These are phyloP conservation scores for Drosophila nigromelanica DNA, from an alignment of 1,140 invertebrate species.

Conservation along the genomic window DNA sequence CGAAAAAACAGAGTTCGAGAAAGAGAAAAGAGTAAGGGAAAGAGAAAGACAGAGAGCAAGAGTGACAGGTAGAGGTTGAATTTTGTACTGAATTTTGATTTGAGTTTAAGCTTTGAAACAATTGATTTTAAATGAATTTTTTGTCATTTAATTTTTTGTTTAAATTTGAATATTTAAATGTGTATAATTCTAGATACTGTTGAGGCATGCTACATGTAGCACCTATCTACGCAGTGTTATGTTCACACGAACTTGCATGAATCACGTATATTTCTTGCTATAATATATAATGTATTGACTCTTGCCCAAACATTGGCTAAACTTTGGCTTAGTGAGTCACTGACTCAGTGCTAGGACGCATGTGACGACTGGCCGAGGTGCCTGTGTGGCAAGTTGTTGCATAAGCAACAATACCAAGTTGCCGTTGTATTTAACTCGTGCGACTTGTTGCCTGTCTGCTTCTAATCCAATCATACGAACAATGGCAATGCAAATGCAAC, in stretches of 20 bases:
- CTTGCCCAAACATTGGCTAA: constrained; percentile 24
- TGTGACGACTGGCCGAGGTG: constrained; percentile 51
- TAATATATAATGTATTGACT: not conserved
- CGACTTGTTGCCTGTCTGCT: constrained; percentile 53
- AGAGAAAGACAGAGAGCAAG: not conserved
- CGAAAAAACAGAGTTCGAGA: constrained; percentile 13
- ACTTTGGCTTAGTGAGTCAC: constrained; percentile 59
- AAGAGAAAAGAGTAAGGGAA: not conserved
- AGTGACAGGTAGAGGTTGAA: not conserved
- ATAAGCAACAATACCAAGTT: constrained; percentile 51
- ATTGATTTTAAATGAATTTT: constrained; percentile 24
- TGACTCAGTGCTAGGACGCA: constrained; percentile 33
- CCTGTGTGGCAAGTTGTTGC: constrained; percentile 71
- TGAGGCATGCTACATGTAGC: not conserved
- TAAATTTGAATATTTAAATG: not conserved
- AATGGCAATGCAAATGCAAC: constrained; percentile 56
- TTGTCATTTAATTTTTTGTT: not conserved
- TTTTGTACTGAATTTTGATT: constrained; percentile 5
- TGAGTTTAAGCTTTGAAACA: not conserved
- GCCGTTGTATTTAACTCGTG: constrained; percentile 49
- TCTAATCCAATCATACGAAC: constrained; percentile 59
- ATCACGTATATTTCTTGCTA: constrained; percentile 13
- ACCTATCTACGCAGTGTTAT: not conserved
- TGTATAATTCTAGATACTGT: not conserved
- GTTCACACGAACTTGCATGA: constrained; percentile 21